These are phyloP conservation scores for Actinopyga echinites DNA, from an alignment of 53 echinoderm and acorn worm species.

Conservation along the genomic window DNA sequence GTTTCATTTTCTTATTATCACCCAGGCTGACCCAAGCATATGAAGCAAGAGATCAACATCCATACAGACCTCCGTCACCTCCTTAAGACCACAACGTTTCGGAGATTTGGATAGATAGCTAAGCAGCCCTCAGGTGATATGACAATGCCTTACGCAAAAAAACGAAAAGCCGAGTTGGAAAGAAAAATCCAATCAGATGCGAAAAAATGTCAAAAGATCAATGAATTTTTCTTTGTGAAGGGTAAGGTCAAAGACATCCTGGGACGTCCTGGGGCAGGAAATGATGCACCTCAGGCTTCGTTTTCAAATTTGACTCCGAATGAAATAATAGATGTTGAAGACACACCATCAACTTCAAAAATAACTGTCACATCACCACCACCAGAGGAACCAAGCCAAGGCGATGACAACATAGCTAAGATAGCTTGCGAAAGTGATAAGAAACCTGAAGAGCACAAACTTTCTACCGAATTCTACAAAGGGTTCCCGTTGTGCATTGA, in stretches of 20 bases:
- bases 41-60: no score
- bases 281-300: background rate
- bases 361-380: no score
- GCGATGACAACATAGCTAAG: background rate
- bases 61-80: no score
- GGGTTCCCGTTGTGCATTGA: slow-evolving; percentile 5
- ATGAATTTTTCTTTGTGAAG: background rate
- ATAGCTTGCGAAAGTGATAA: background rate
- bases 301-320: background rate
- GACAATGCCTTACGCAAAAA: background rate
- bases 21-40: no score
- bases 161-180: slow-evolving; percentile 3
- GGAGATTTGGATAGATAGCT: no score
- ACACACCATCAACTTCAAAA: background rate
- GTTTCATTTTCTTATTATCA: no score
- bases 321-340: background rate
- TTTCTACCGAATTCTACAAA: slow-evolving; percentile 9
- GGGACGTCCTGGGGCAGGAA: background rate
- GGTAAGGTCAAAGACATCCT: background rate
- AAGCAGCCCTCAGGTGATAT: no score
- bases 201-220: background rate
- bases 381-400: background rate
- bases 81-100: no score
- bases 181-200: slow-evolving; percentile 23
- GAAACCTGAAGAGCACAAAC: background rate